Evolutionary conservation across 2,888 invertebrate species (phyloP), one percentile per base, ranked within the genome.

Genomic region (Hyalella azteca): DNA sequence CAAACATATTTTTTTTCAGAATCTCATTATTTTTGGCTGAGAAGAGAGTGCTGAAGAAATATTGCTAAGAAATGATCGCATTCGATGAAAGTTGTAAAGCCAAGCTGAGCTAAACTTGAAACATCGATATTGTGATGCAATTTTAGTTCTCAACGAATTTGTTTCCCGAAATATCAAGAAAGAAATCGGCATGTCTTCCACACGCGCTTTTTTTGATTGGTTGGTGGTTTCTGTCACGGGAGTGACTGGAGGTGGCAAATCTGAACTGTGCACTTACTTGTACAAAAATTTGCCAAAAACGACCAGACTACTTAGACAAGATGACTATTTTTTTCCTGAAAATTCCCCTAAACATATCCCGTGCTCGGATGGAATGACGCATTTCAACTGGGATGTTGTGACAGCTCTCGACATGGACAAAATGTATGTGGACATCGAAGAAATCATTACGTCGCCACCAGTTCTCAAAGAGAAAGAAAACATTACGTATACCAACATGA

Each of bases 221-320:
- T 85, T 91, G 50, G 88, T 93, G 78, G 88, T 93, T 81, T 94
- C 94, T 9, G 90, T 95, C 84, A 92, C 93, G 50, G 94, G 95
- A 0, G 93, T 93, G 1, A 95, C 95, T 0, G 94, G 94, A 86
- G 93, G 94, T 29, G 95, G 95, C 0, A 95, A 95, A 88, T 93
- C 94, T 0, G 92, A 93, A 0, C 87, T 94, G 49, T 91, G 93
- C 0, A 90, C 89, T 78, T 89, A 89, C 80, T 86, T 95, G 26
- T 88, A 75, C 49, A 50, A 80, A 9, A 50, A 40, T 3, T 73
- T 82, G 9, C 81, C 84, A 11, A 26, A 15, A 39, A 73, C 41
- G 11, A 77, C 79, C 13, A 75, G 78, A 54, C 54, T 84, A 1
- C 29, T 85, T 39, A 78, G 78, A 13, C 85, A 85, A 39, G 85